phyloP scores from a whole-genome alignment of 2,888 invertebrate genomes.

The Alsophila aescularia region DNA sequence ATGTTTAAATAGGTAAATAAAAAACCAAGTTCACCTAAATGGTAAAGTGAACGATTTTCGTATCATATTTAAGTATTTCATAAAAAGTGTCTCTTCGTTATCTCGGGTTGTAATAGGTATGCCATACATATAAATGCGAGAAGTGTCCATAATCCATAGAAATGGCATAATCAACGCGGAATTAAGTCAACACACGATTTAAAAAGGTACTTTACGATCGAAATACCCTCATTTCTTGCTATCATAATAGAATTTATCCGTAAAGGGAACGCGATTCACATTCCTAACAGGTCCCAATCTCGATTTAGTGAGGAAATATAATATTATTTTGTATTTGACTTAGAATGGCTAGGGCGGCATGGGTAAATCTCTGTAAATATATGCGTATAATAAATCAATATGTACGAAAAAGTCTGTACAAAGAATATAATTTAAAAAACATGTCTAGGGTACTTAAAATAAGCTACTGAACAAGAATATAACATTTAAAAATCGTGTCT shows the following conservation, averaged over 20 bases:
- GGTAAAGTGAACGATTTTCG: no score
- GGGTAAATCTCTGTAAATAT: no score
- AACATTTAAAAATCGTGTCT: no score
- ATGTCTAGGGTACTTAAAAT: no score
- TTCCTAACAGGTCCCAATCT: not conserved
- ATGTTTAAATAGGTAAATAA: no score
- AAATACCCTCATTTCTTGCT: conserved; percentile 4
- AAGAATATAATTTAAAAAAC: no score
- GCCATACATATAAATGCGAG: conserved; percentile 4
- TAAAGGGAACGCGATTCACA: not conserved
- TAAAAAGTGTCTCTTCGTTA: conserved; percentile 1
- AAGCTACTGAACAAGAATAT: no score
- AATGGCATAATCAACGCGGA: conserved; percentile 39
- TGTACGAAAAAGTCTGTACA: no score
- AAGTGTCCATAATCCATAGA: conserved; percentile 34
- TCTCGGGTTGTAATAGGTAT: not conserved
- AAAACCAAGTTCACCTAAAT: no score
- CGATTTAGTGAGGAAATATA: not conserved
- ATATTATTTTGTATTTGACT: not conserved
- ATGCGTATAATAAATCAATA: no score
- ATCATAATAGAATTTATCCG: conserved; percentile 6
- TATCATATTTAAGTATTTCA: not conserved
- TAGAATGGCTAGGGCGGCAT: no score
- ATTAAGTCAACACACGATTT: conserved; percentile 15
- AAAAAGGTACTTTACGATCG: conserved; percentile 14